Percentiles rank a stretch among this genome's conserved stretches.
Conservation (phyloP, 2,113 vertebrate species). For the Psittacula cyanocephala region DNA sequence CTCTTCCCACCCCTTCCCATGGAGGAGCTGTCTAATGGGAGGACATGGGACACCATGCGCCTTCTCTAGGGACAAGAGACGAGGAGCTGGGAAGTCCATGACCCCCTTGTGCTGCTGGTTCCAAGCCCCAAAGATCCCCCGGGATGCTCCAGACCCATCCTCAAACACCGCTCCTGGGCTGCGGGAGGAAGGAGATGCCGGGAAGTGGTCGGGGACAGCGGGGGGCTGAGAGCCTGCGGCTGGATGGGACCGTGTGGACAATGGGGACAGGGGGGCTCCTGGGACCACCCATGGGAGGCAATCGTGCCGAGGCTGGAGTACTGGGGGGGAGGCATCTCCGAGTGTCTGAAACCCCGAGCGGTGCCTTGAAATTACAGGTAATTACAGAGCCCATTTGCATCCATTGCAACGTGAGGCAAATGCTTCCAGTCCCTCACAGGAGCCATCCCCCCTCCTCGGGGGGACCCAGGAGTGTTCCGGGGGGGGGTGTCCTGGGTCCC, state of each 20-base stretch:
- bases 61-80: not conserved
- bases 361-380: slow-evolving; percentile 84
- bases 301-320: slow-evolving; percentile 73
- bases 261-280: not conserved
- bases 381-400: slow-evolving; percentile 84
- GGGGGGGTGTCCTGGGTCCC: not conserved
- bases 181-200: not conserved
- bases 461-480: too few species aligned
- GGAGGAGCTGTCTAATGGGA: not conserved
- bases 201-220: accelerated
- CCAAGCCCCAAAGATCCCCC: accelerated
- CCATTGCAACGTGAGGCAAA: slow-evolving; percentile 81
- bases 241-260: not conserved
- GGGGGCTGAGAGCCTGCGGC: not conserved
- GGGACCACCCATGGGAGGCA: slow-evolving; percentile 79
- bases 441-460: not conserved
- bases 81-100: not conserved
- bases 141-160: not conserved
- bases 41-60: not conserved
- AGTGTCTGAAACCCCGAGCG: slow-evolving; percentile 79
- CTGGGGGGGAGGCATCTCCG: slow-evolving; percentile 77
- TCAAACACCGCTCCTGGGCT: not conserved
- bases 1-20: too few species aligned
- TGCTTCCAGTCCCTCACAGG: slow-evolving; percentile 76
- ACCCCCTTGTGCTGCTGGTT: accelerated